These are phyloP conservation scores for Botia almorhae DNA, from an alignment of 2,797 vertebrate genomes.

Conservation along the genomic window DNA sequence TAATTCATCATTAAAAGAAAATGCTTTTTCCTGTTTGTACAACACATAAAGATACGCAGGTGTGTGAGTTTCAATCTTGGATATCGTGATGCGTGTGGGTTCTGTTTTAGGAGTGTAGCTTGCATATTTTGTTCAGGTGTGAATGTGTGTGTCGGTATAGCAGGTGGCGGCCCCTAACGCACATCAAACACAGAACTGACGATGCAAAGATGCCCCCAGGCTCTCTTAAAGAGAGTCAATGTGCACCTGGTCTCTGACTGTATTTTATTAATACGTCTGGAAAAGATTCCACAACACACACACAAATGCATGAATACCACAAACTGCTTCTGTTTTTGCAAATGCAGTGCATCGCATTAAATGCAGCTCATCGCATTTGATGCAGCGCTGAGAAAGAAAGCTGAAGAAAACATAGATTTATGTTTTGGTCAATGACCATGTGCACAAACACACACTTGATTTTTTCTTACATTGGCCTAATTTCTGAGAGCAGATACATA, in stretches of 20 bases:
- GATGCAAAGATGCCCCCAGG: conserved; percentile 59
- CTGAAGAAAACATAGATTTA: conserved; percentile 47
- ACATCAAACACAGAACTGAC: conserved; percentile 46
- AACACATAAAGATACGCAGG: conserved; percentile 3
- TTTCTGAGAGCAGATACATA: not conserved
- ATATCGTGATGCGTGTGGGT: conserved; percentile 38
- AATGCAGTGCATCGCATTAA: conserved; percentile 28
- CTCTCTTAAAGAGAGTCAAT: conserved; percentile 63
- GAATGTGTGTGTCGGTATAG: conserved; percentile 45
- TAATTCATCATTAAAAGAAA: conserved; percentile 40
- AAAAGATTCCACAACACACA: conserved; percentile 56
- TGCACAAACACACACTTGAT: too few species aligned
- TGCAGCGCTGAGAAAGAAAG: conserved; percentile 30
- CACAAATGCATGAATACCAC: conserved; percentile 29
- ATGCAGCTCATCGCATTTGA: conserved; percentile 36
- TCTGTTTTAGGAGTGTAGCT: conserved; percentile 36
- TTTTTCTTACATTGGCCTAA: not conserved
- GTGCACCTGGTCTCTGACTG: conserved; percentile 62
- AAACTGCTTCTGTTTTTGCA: conserved; percentile 39
- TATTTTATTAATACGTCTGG: conserved; percentile 67
- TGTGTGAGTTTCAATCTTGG: conserved; percentile 2
- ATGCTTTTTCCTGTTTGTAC: not conserved
- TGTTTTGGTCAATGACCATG: conserved; percentile 51
- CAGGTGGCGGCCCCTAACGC: conserved; percentile 51
- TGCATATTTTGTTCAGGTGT: conserved; percentile 40